phyloP scores from a whole-genome alignment of 2,113 vertebrate species.

The Bothrops jararaca region DNA sequence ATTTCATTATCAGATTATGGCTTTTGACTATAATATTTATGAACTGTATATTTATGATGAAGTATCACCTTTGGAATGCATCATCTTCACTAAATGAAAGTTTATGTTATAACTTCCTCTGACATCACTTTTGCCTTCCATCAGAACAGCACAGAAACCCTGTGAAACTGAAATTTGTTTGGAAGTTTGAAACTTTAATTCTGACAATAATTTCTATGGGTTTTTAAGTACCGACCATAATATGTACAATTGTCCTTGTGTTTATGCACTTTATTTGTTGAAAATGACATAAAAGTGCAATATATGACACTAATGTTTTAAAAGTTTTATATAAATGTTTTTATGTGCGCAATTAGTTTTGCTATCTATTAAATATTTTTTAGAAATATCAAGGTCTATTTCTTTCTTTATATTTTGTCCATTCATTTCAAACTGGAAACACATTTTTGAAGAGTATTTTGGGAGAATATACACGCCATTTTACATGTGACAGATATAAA shows the following conservation, averaged over 20 bases:
- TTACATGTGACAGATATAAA: not conserved
- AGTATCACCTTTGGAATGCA: constrained; percentile 28
- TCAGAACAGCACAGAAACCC: constrained; percentile 25
- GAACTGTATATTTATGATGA: constrained; percentile 14
- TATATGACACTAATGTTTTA: not conserved
- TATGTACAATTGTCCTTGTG: constrained; percentile 16
- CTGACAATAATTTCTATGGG: constrained; percentile 23
- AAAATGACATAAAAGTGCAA: constrained; percentile 40
- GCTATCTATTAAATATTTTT: not conserved
- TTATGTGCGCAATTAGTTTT: not conserved
- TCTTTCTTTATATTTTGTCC: not conserved
- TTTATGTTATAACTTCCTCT: constrained; percentile 65
- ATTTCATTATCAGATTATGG: not conserved
- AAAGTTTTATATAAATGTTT: not conserved
- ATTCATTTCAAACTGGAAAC: not conserved
- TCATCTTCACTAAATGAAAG: constrained; percentile 28
- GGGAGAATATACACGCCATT: not conserved
- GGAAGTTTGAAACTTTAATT: constrained; percentile 34
- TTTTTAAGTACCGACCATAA: constrained; percentile 29
- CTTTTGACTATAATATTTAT: constrained; percentile 1
- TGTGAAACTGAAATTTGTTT: not conserved
- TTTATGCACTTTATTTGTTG: constrained; percentile 32
- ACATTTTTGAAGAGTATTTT: not conserved
- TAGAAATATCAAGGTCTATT: not conserved
- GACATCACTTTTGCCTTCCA: constrained; percentile 63